Base-by-base conservation (phyloP, 2,797 vertebrate genomes). In the Artibeus jamaicensis region DNA sequence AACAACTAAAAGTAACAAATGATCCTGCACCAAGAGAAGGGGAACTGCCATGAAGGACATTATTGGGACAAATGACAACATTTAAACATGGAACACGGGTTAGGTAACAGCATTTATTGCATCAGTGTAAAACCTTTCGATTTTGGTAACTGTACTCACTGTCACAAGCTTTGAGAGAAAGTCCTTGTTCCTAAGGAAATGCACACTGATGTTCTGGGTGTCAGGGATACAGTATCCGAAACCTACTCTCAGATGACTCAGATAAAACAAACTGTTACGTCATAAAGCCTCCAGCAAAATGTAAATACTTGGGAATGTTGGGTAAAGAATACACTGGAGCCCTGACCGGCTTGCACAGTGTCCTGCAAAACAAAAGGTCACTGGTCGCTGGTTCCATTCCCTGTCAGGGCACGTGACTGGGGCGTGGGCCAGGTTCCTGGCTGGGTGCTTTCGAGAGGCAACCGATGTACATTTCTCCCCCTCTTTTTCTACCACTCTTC, bases 181-280 rank as follows among this genome's bases (percentile, higher is more conserved):
- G 29, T 77, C 65, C 57, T 88, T 73, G 42, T 86, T 70, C 76
- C 96, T 93, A 94, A 76, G 57, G 26, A 96, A 94, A 92, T 74
- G 9, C 22, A 83, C 68, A 55, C 24, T 76, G 44, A 71, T 39
- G 16, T 88, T 96, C 70, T 16, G 5, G 26, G 62, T 21, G 32
- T 73, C 21, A 24, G 19, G 44, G 12, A 22, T 55, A 73, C 14
- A 48, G 46, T 44, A 29, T n/a, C 62, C 78, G 48, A 18, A 89
- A 73, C 21, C 79, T 77, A 79, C 7, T 96, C 44, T 87, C 67
- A 86, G 83, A 57, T 76, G 39, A 42, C 39, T 42, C 39, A 42
- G 39, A 42, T 42, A 42, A 4, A 42, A 7, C 39, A 76, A 84
- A 79, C n/a, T 29, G 5, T 16, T 39, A 42, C 57, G 19, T 65